These are phyloP conservation scores for Poeciliopsis turrubarensis DNA, from an alignment of 2,113 vertebrate species.

Conservation along the genomic window DNA sequence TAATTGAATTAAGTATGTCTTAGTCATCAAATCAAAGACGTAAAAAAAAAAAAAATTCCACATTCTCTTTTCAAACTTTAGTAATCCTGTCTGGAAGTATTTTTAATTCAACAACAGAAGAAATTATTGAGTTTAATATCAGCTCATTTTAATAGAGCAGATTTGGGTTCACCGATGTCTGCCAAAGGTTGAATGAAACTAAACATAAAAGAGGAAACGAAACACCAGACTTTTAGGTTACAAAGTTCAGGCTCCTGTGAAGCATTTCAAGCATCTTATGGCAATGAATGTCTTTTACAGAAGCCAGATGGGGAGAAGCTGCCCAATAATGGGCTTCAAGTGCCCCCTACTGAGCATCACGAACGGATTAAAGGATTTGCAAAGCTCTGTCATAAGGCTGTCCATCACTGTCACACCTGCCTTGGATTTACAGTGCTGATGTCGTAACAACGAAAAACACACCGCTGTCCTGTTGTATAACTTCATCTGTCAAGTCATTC, in stretches of 20 bases:
- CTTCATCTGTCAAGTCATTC: slow-evolving; percentile 62
- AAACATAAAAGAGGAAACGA: background rate
- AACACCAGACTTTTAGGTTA: background rate
- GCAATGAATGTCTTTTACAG: slow-evolving; percentile 64
- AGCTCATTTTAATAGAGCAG: no score
- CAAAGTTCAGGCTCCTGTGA: slow-evolving; percentile 20
- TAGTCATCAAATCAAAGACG: no score
- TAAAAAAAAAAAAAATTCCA: no score
- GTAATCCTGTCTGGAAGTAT: no score
- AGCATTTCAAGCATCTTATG: slow-evolving; percentile 32
- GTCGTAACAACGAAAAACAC: slow-evolving; percentile 17
- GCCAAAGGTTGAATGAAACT: background rate
- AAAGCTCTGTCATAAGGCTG: slow-evolving; percentile 72
- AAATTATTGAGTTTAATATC: no score
- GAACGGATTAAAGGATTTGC: slow-evolving; percentile 80
- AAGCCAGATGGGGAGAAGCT: slow-evolving; percentile 67
- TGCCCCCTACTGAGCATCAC: slow-evolving; percentile 69
- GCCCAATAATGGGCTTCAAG: slow-evolving; percentile 67
- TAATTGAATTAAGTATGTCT: no score
- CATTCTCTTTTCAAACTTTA: no score
- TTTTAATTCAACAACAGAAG: no score
- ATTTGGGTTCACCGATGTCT: no score
- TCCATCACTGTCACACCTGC: slow-evolving; percentile 73
- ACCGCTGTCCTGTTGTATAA: slow-evolving; percentile 47
- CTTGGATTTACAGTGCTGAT: slow-evolving; percentile 52